Percentiles rank a stretch among this genome's conserved stretches.
These are phyloP conservation scores for Tetragonisca angustula DNA, from an alignment of 2,888 invertebrate species.

Conservation along the genomic window DNA sequence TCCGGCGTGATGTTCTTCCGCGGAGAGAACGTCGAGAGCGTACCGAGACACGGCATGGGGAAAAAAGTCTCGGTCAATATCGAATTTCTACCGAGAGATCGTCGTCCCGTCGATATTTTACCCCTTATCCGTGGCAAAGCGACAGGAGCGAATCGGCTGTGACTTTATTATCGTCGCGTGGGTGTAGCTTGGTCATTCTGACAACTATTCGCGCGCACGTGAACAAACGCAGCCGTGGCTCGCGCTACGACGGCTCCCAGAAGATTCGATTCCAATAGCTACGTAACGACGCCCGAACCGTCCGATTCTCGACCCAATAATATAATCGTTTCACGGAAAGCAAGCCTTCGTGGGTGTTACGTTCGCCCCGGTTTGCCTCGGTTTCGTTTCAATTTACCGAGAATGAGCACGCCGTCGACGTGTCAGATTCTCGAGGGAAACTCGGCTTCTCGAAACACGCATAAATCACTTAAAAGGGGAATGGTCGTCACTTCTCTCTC, in stretches of 20 bases:
- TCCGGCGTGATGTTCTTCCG: slow-evolving; percentile 22
- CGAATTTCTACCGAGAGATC: slow-evolving; percentile 62
- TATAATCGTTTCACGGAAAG: slow-evolving; percentile 19
- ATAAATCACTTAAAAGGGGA: too few species aligned
- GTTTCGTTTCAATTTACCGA: background rate
- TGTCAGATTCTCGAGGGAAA: background rate
- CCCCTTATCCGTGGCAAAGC: slow-evolving; percentile 64
- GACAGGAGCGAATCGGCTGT: slow-evolving; percentile 69
- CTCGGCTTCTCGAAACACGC: too few species aligned
- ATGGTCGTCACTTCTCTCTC: too few species aligned
- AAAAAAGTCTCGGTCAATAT: slow-evolving; percentile 25
- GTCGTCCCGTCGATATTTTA: slow-evolving; percentile 59
- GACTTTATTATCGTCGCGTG: slow-evolving; percentile 70
- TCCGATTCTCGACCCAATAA: slow-evolving; percentile 10
- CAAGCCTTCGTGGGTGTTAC: background rate
- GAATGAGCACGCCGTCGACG: background rate
- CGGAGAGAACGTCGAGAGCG: slow-evolving; percentile 41
- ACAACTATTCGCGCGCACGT: slow-evolving; percentile 55
- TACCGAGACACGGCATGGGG: background rate
- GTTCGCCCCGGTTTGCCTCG: background rate
- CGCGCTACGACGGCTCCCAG: slow-evolving; percentile 48
- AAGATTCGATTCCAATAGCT: slow-evolving; percentile 33
- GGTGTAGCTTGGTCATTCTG: slow-evolving; percentile 58
- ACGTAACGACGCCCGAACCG: slow-evolving; percentile 34
- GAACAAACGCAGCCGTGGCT: slow-evolving; percentile 34